phyloP scores from a whole-genome alignment of 35 echinoderm and acorn worm genomes.

The Anneissia japonica region DNA sequence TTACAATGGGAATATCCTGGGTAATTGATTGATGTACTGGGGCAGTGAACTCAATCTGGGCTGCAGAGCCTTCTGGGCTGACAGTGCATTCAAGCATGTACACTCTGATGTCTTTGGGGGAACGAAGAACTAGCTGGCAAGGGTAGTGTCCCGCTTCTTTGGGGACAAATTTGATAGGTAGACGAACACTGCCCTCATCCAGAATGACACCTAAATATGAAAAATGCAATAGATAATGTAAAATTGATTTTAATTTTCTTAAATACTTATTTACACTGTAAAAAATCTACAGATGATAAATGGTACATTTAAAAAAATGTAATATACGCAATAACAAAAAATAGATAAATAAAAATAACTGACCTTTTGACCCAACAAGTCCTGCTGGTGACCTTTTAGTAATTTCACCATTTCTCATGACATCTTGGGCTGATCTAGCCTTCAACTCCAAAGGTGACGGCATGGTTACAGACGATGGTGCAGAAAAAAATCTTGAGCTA shows the following conservation, averaged over 20 bases:
- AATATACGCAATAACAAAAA: no score
- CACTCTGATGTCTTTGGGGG: constrained; percentile 73
- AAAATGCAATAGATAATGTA: no score
- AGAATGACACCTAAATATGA: constrained; percentile 60
- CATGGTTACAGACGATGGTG: constrained; percentile 43
- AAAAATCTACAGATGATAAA: no score
- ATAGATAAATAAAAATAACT: no score
- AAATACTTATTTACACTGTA: no score
- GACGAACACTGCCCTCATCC: constrained; percentile 48
- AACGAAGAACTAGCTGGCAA: constrained; percentile 68
- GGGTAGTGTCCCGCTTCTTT: constrained; percentile 89
- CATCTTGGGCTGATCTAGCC: constrained; percentile 47
- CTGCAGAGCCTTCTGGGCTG: constrained; percentile 73
- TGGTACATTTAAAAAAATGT: no score
- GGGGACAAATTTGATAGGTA: constrained; percentile 81
- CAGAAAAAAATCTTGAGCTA: constrained; percentile 72
- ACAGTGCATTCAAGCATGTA: constrained; percentile 86
- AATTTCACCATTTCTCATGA: constrained; percentile 51
- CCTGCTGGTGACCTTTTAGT: constrained; percentile 59
- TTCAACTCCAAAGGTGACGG: constrained; percentile 47
- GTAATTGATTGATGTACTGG: constrained; percentile 94
- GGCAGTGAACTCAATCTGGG: constrained; percentile 91
- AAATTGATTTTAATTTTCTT: no score
- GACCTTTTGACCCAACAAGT: constrained; percentile 66
- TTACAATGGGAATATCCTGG: constrained; percentile 91